Evolutionary conservation across 2,888 invertebrate species (phyloP).

Genomic region (Drepanosiphum platanoidis): DNA sequence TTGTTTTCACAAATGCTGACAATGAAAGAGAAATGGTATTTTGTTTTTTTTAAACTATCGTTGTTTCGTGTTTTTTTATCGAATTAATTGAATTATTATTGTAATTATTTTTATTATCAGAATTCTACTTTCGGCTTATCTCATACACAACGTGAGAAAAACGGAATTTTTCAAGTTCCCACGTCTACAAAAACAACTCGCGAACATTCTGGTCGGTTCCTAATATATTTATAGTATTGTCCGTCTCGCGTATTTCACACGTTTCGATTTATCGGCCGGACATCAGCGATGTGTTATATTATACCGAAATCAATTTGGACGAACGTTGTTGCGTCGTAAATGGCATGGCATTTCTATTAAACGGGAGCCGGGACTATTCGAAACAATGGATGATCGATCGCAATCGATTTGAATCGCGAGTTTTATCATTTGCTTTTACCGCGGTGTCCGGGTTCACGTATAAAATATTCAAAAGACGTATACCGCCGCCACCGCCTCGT

Average conservation of each 20-base stretch:
- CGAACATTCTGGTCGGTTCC: not conserved
- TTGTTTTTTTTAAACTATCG: no score
- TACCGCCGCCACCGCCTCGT: not conserved
- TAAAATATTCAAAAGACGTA: slow-evolving; percentile 22
- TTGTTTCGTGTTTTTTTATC: no score
- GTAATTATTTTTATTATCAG: no score
- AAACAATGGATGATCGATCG: not conserved
- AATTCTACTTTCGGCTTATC: no score
- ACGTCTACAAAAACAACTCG: not conserved
- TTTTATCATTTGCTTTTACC: slow-evolving; percentile 15
- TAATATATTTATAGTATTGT: not conserved
- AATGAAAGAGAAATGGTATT: no score
- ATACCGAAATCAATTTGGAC: not conserved
- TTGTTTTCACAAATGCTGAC: no score
- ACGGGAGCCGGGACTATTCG: not conserved
- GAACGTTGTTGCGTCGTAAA: not conserved
- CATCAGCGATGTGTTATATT: not conserved
- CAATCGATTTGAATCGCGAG: not conserved
- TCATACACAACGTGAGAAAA: no score
- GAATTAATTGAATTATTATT: no score
- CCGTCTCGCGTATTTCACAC: not conserved
- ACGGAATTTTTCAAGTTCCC: no score
- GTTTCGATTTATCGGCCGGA: not conserved
- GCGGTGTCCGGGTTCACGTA: not conserved
- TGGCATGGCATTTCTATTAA: not conserved